These are phyloP conservation scores for Ruditapes philippinarum DNA, from an alignment of 1,140 invertebrate species.

Conservation along the genomic window DNA sequence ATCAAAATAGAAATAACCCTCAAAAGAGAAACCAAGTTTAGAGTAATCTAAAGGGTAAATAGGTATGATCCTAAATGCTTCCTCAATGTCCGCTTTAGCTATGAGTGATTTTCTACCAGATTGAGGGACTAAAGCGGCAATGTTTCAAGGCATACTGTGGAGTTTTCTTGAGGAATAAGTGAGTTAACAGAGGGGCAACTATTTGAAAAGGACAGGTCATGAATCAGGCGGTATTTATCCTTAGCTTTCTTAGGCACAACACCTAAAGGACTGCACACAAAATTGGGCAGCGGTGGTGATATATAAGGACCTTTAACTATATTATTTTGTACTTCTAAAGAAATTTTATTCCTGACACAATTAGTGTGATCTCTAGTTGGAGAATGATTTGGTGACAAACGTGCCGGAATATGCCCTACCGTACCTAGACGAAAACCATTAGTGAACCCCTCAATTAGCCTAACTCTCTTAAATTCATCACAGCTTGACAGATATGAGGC, in stretches of 20 bases:
- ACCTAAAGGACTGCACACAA: neutral
- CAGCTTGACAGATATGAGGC: too few species aligned
- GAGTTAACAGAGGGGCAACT: neutral
- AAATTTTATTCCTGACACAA: too few species aligned
- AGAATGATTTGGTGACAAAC: too few species aligned
- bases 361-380: too few species aligned
- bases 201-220: constrained; percentile 20
- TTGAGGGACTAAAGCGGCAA: neutral
- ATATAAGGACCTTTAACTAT: neutral
- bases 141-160: constrained; percentile 10
- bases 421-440: too few species aligned
- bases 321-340: too few species aligned
- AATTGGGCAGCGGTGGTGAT: neutral
- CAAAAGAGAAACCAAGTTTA: constrained; percentile 38
- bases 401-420: too few species aligned
- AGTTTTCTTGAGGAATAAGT: neutral
- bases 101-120: neutral
- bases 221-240: neutral
- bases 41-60: constrained; percentile 38
- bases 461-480: too few species aligned
- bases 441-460: too few species aligned
- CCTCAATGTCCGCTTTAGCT: constrained; percentile 45
- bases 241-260: neutral
- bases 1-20: constrained; percentile 45
- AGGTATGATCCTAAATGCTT: constrained; percentile 23